These are phyloP conservation scores for Lycorma delicatula DNA, from an alignment of 1,140 invertebrate genomes.

Conservation along the genomic window DNA sequence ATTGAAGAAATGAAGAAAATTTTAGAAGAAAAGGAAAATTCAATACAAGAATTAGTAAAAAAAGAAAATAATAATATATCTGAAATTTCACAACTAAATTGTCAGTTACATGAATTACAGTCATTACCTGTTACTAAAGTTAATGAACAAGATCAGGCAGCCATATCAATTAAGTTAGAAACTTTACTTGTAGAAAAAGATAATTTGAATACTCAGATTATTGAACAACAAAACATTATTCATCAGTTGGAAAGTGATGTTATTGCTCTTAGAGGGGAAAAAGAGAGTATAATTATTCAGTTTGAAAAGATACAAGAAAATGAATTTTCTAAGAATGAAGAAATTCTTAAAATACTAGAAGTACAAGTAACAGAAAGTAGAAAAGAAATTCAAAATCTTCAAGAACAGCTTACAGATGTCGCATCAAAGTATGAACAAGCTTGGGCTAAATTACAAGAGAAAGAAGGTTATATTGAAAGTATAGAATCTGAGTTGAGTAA, in stretches of 20 bases:
- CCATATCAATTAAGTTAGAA: background rate
- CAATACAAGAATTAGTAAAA: constrained; percentile 5
- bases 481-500: constrained; percentile 56
- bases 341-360: constrained; percentile 17
- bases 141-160: background rate
- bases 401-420: constrained; percentile 20
- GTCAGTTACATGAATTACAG: background rate
- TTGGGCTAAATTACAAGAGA: constrained; percentile 58
- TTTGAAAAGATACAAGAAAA: constrained; percentile 20
- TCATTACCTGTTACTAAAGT: background rate
- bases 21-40: constrained; percentile 36
- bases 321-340: constrained; percentile 17
- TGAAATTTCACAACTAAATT: background rate
- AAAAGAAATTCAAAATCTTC: constrained; percentile 22
- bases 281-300: no score
- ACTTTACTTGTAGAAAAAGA: background rate
- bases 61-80: background rate
- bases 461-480: constrained; percentile 60
- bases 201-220: background rate
- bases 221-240: background rate
- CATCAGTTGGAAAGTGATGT: constrained; percentile 19
- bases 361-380: constrained; percentile 19
- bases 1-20: constrained; percentile 30
- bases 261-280: constrained; percentile 10
- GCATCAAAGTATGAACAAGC: constrained; percentile 17